Percentiles rank a stretch among this genome's conserved stretches.
Evolutionary conservation across 1,140 invertebrate species (phyloP).

Genomic region (Drosophila varians): DNA sequence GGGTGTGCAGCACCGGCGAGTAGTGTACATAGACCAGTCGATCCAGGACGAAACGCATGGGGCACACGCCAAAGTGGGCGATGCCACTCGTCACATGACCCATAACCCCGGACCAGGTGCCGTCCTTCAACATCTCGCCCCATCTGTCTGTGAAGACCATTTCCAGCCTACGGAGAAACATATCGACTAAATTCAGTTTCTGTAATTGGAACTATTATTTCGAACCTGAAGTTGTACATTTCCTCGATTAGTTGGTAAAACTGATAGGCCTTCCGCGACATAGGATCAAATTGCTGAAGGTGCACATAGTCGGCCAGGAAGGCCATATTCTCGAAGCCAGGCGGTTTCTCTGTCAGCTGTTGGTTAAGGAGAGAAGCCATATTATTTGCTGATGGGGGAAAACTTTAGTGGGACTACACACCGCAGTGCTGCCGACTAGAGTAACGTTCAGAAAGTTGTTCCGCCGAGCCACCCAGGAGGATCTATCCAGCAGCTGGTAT

Average conservation of each 20-base stretch:
- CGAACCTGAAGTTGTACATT: conserved; percentile 84
- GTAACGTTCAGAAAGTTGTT: conserved; percentile 84
- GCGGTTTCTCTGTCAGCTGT: conserved; percentile 63
- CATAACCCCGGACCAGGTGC: conserved; percentile 85
- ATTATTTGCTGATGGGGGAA: background rate
- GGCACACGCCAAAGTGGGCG: conserved; percentile 84
- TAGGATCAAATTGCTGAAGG: conserved; percentile 84
- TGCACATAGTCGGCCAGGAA: conserved; percentile 53
- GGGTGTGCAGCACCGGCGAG: conserved; percentile 79
- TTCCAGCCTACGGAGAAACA: conserved; percentile 71
- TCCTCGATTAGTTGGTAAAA: conserved; percentile 83
- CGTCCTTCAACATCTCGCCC: conserved; percentile 84
- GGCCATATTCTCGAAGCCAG: conserved; percentile 31
- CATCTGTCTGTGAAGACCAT: conserved; percentile 82
- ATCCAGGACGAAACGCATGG: conserved; percentile 84
- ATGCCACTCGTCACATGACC: conserved; percentile 83
- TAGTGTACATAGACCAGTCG: conserved; percentile 84
- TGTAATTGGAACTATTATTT: background rate
- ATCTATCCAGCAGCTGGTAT: conserved; percentile 19
- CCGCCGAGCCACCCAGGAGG: conserved; percentile 57
- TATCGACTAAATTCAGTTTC: too few species aligned
- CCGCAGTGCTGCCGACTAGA: conserved; percentile 83
- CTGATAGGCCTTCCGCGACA: conserved; percentile 84
- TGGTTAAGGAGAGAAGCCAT: too few species aligned
- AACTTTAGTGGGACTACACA: conserved; percentile 43